Evolutionary conservation across 1,140 invertebrate species (phyloP).

Genomic region (Calliphora vicina): DNA sequence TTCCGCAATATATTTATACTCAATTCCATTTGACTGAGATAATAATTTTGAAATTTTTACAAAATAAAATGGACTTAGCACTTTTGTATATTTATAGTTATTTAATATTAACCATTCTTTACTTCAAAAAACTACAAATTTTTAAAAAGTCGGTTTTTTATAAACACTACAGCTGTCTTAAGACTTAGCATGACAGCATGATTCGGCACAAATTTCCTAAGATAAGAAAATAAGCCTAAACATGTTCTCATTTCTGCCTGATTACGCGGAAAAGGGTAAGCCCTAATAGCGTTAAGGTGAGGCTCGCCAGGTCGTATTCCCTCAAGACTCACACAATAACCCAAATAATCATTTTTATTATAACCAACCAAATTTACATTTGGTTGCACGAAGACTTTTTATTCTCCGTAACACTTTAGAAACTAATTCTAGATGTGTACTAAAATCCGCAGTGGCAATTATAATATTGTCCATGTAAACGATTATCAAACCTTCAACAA

Average conservation of each 20-base stretch:
- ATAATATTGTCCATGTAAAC: slow-evolving; percentile 9
- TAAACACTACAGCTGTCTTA: neutral
- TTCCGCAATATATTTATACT: too few species aligned
- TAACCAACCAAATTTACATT: neutral
- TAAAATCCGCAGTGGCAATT: neutral
- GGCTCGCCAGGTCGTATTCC: neutral
- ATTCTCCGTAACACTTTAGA: neutral
- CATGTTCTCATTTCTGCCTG: neutral
- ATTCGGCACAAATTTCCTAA: neutral
- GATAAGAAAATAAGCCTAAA: neutral
- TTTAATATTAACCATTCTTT: too few species aligned
- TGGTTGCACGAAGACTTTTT: neutral
- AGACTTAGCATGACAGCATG: neutral
- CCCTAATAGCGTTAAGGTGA: neutral
- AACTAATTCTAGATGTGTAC: neutral
- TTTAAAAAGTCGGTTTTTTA: too few species aligned
- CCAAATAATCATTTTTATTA: neutral
- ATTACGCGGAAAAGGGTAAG: neutral
- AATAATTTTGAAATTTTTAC: too few species aligned
- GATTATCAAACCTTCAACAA: neutral
- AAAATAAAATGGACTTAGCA: too few species aligned
- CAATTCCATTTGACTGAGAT: too few species aligned
- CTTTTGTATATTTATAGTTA: too few species aligned
- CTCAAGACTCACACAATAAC: neutral
- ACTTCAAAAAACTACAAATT: too few species aligned